phyloP scores from a whole-genome alignment of 2,797 vertebrate genomes.

The Artibeus lituratus region DNA sequence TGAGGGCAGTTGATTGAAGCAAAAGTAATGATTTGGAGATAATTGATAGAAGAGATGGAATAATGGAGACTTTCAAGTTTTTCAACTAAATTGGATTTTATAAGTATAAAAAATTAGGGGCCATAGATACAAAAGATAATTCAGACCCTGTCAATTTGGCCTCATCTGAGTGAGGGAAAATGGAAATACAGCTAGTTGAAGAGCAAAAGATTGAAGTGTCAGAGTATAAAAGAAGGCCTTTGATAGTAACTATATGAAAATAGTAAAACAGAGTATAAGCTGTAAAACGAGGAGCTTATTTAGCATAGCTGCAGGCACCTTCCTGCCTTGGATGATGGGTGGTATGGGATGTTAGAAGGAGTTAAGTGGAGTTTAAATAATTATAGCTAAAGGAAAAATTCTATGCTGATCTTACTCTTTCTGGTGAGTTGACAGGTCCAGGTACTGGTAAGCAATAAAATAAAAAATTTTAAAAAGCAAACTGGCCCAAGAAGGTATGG shows the following conservation, averaged over 20 bases:
- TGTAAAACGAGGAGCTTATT: not conserved
- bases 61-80: not conserved
- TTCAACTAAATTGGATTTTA: not conserved
- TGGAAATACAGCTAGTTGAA: not conserved
- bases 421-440: conserved; percentile 3
- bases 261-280: not conserved
- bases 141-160: not conserved
- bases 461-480: conserved; percentile 40
- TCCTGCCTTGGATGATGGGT: not conserved
- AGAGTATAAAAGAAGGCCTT: not conserved
- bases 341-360: not conserved
- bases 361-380: conserved; percentile 48
- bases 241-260: conserved; percentile 14
- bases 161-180: not conserved
- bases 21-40: not conserved
- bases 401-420: not conserved
- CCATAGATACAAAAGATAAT: not conserved
- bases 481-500: not conserved
- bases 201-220: not conserved
- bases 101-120: not conserved
- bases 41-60: not conserved
- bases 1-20: not conserved
- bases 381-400: conserved; percentile 30
- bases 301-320: not conserved
- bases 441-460: not conserved